Conservation (phyloP, 2,113 vertebrate genomes). For the Corapipo altera region DNA sequence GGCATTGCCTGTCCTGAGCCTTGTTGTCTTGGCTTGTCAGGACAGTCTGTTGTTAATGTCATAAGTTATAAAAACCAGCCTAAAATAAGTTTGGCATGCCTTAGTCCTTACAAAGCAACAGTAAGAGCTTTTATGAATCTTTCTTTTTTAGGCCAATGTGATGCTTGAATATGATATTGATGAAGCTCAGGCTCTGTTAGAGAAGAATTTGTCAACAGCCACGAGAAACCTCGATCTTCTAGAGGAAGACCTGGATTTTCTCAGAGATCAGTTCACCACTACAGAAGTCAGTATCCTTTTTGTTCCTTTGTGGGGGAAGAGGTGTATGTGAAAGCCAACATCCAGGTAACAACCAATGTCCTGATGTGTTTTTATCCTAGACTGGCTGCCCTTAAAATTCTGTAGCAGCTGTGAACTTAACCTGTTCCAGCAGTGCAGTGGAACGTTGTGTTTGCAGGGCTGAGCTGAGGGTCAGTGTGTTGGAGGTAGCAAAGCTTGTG, state of each 20-base stretch:
- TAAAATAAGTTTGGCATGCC: not conserved
- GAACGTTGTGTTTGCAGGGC: not conserved
- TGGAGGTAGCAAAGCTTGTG: not conserved
- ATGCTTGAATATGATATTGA: conserved; percentile 99
- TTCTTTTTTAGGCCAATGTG: conserved; percentile 86
- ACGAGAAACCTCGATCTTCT: conserved; percentile 92
- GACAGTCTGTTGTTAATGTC: not conserved
- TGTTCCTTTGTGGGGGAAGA: not conserved
- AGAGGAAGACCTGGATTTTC: conserved; percentile 95
- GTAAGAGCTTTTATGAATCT: not conserved
- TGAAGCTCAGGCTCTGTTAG: conserved; percentile 91
- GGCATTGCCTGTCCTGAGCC: not conserved
- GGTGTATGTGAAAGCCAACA: not conserved
- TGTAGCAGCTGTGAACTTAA: not conserved
- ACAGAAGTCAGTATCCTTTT: conserved; percentile 99
- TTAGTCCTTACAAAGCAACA: not conserved
- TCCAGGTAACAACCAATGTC: not conserved
- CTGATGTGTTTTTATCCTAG: not conserved
- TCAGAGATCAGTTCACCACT: conserved; percentile 98
- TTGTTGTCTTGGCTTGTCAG: not conserved
- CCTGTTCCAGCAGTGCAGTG: not conserved
- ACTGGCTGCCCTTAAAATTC: not conserved
- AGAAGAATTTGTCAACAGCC: conserved; percentile 93
- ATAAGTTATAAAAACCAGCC: not conserved
- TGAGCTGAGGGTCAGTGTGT: not conserved